Conservation (phyloP, 2,888 invertebrate genomes). For the Nysson spinosus region DNA sequence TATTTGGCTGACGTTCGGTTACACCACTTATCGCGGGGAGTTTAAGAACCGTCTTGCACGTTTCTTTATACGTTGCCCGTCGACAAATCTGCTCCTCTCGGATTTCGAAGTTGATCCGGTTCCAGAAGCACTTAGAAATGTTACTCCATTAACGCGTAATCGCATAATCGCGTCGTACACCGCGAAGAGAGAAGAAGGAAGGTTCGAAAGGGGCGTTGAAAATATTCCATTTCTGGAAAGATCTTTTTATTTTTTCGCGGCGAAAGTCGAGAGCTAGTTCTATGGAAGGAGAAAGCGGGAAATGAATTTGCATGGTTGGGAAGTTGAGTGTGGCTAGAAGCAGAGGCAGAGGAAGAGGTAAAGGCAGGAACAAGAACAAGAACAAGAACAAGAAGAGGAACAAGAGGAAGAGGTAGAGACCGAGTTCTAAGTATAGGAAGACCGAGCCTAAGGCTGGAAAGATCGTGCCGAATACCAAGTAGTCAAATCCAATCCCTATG, state of each 20-base stretch:
- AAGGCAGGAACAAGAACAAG: slow-evolving; percentile 12
- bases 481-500: slow-evolving; percentile 23
- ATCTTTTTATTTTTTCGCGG: too few species aligned
- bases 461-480: slow-evolving; percentile 35
- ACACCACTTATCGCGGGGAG: slow-evolving; percentile 19
- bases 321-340: too few species aligned
- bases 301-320: too few species aligned
- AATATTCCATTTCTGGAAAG: too few species aligned
- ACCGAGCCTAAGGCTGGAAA: slow-evolving; percentile 26
- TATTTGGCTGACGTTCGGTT: slow-evolving; percentile 21
- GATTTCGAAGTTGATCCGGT: too few species aligned
- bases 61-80: too few species aligned
- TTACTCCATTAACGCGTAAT: too few species aligned
- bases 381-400: slow-evolving; percentile 28
- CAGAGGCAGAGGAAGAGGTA: neutral
- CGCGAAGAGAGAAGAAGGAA: neutral
- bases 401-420: slow-evolving; percentile 33
- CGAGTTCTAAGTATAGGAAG: slow-evolving; percentile 58
- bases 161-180: too few species aligned
- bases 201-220: neutral
- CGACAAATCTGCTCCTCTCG: too few species aligned
- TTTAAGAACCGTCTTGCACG: neutral
- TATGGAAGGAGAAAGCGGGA: too few species aligned
- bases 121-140: too few species aligned
- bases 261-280: too few species aligned